phyloP scores from a whole-genome alignment of 1,140 invertebrate species.

The Stegodyphus mimosarum region DNA sequence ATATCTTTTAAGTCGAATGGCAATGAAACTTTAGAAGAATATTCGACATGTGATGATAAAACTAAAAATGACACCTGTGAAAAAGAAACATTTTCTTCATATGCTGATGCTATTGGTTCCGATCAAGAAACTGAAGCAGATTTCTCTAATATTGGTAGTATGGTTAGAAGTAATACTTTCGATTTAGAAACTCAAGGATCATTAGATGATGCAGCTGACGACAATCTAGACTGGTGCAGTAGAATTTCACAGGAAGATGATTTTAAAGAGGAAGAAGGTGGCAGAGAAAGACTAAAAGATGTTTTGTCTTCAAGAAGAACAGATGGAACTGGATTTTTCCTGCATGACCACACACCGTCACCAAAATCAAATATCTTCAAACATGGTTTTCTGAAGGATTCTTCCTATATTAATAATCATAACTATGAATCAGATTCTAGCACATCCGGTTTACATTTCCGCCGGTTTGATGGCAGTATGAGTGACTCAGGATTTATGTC shows the following conservation, averaged over 20 bases:
- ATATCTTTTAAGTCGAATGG: not conserved
- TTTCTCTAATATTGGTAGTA: conserved; percentile 38
- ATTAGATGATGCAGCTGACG: conserved; percentile 52
- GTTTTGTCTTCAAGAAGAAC: conserved; percentile 10
- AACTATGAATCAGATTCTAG: conserved; percentile 6
- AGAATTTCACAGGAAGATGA: not conserved
- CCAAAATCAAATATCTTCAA: conserved; percentile 45
- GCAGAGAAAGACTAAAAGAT: not conserved
- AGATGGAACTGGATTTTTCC: conserved; percentile 29
- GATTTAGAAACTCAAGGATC: conserved; percentile 58
- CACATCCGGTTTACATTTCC: conserved; percentile 15
- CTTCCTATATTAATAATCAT: not conserved
- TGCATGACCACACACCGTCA: conserved; percentile 54
- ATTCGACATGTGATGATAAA: not conserved
- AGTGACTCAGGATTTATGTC: conserved; percentile 61
- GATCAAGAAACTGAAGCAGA: conserved; percentile 43
- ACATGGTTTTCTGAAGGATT: conserved; percentile 14
- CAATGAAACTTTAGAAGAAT: not conserved
- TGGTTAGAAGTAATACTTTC: conserved; percentile 62
- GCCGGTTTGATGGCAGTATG: conserved; percentile 57
- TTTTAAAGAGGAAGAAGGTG: not conserved
- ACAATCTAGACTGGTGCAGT: conserved; percentile 25
- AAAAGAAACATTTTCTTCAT: not conserved
- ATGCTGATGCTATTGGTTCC: conserved; percentile 1
- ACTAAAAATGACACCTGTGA: not conserved